A percentile compares a stretch with the other conserved stretches of the same genome.
Evolutionary conservation across 2,888 invertebrate species (phyloP).

Genomic region (Flexamia atlantica): DNA sequence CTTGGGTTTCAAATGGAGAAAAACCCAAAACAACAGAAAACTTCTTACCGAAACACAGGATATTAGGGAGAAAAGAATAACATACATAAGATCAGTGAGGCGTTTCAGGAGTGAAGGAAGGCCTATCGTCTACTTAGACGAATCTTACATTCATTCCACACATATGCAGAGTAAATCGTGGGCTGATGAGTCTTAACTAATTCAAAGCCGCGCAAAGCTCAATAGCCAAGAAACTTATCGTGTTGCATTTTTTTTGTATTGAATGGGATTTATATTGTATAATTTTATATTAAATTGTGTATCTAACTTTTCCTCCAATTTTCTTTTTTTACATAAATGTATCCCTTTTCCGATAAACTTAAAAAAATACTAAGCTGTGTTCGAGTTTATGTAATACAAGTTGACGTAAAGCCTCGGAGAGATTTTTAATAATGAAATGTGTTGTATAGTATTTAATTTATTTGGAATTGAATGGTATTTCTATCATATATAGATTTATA

Average conservation of each 20-base stretch:
- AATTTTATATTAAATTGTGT: conserved; percentile 13
- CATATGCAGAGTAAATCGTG: too few relatives aligned
- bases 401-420: conserved; percentile 9
- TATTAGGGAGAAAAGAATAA: too few relatives aligned
- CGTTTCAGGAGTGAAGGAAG: too few relatives aligned
- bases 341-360: conserved; percentile 23
- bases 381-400: too few relatives aligned
- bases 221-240: conserved; percentile 37
- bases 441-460: conserved; percentile 17
- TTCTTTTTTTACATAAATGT: conserved; percentile 5
- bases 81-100: too few relatives aligned
- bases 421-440: neutral
- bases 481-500: conserved; percentile 14
- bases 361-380: conserved; percentile 5
- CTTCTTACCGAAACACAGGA: too few relatives aligned
- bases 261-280: conserved; percentile 11
- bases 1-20: too few relatives aligned
- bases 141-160: too few relatives aligned
- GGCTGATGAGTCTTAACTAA: too few relatives aligned
- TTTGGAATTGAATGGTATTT: neutral
- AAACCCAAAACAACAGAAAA: too few relatives aligned
- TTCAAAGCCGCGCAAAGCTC: conserved; percentile 9
- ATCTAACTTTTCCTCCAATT: conserved; percentile 26
- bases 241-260: conserved; percentile 12
- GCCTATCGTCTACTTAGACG: too few relatives aligned